Evolutionary conservation across 2,113 vertebrate species (phyloP).

Genomic region (Eretmochelys imbricata): DNA sequence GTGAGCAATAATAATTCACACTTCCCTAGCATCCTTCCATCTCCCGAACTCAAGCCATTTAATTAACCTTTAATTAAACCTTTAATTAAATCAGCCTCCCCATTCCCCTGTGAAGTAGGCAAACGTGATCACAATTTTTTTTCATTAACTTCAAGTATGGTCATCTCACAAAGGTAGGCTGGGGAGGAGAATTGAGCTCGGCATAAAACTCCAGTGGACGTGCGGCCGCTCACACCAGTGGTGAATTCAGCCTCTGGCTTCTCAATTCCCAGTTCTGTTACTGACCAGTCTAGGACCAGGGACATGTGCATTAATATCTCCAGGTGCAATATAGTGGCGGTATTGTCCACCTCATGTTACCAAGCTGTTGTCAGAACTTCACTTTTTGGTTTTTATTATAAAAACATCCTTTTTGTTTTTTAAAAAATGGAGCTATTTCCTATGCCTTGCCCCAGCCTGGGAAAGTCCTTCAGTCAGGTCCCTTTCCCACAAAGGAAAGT

Average conservation of each 20-base stretch:
- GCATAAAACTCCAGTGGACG: background rate
- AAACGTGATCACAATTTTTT: constrained; percentile 39
- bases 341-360: background rate
- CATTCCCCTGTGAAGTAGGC: constrained; percentile 12
- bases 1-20: background rate
- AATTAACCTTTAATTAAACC: background rate
- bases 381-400: accelerated
- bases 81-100: constrained; percentile 61
- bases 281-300: background rate
- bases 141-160: constrained; percentile 4
- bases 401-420: background rate
- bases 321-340: accelerated
- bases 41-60: constrained; percentile 5
- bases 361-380: background rate
- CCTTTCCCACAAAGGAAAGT: background rate
- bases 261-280: accelerated
- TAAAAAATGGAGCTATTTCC: background rate
- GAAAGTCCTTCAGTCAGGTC: background rate
- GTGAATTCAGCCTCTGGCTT: accelerated
- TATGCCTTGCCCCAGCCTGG: background rate
- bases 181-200: background rate
- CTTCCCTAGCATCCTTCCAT: constrained; percentile 45
- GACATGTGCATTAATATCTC: background rate
- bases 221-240: accelerated
- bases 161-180: constrained; percentile 1